These are phyloP conservation scores for Aethina tumida DNA, from an alignment of 1,140 invertebrate species.

Conservation along the genomic window DNA sequence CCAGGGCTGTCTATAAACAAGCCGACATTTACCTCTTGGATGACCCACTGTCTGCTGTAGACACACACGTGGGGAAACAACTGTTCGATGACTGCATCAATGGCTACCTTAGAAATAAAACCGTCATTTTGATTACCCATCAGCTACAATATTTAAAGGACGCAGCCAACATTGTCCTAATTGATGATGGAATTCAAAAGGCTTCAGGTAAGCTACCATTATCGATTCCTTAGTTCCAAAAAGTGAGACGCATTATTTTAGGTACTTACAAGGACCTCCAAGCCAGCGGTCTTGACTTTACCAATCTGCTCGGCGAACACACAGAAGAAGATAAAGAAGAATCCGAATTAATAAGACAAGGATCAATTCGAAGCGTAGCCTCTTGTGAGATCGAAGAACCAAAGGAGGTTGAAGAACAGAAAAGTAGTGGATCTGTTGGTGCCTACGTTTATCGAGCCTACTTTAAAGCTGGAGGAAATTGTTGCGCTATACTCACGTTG, in stretches of 20 bases:
- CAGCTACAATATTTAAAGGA: conserved; percentile 72
- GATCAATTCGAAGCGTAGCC: conserved; percentile 25
- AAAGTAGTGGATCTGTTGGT: conserved; percentile 38
- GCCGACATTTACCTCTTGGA: conserved; percentile 64
- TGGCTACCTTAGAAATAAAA: conserved; percentile 61
- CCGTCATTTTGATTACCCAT: conserved; percentile 75
- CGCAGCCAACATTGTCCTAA: conserved; percentile 64
- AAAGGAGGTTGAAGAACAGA: conserved; percentile 35
- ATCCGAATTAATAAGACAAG: conserved; percentile 24
- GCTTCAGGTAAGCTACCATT: conserved; percentile 33
- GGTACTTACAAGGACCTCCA: conserved; percentile 40
- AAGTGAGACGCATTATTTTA: neutral
- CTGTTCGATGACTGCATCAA: conserved; percentile 65
- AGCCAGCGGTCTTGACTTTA: conserved; percentile 52
- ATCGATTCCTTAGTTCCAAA: conserved; percentile 32
- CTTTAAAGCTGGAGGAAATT: conserved; percentile 55
- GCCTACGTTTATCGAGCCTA: conserved; percentile 57
- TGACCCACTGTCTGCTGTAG: conserved; percentile 58
- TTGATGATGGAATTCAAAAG: conserved; percentile 52
- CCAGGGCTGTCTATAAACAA: conserved; percentile 42
- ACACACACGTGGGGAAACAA: conserved; percentile 63
- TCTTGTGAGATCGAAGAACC: conserved; percentile 25
- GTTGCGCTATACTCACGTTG: conserved; percentile 46
- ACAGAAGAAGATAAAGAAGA: conserved; percentile 35
- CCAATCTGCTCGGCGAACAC: conserved; percentile 40